These are phyloP conservation scores for Saccostrea echinata DNA, from an alignment of 1,140 invertebrate species.

Conservation along the genomic window DNA sequence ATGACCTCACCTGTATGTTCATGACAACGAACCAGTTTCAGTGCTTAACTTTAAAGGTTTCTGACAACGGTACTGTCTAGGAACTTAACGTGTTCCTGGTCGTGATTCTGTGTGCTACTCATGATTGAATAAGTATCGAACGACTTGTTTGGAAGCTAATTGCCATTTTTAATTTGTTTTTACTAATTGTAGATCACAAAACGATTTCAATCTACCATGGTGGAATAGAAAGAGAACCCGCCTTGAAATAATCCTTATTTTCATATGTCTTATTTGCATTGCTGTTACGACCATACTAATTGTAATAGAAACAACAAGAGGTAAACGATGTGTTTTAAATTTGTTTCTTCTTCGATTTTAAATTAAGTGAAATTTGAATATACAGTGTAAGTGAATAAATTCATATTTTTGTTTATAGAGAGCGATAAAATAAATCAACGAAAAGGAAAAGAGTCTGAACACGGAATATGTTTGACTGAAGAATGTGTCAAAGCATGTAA, in stretches of 20 bases:
- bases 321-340: not conserved
- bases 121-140: too few relatives aligned
- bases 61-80: too few relatives aligned
- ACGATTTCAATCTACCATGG: conserved; percentile 19
- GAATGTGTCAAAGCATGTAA: conserved; percentile 70
- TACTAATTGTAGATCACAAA: not conserved
- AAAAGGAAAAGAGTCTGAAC: not conserved
- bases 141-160: too few relatives aligned
- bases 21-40: too few relatives aligned
- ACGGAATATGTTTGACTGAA: conserved; percentile 59
- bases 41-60: too few relatives aligned
- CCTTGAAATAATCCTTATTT: conserved; percentile 10
- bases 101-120: too few relatives aligned
- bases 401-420: not conserved
- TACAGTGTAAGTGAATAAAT: not conserved
- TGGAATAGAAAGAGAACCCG: conserved; percentile 35
- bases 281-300: conserved; percentile 22
- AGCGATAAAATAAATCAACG: not conserved
- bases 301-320: conserved; percentile 32
- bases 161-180: too few relatives aligned
- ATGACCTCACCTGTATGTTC: too few relatives aligned
- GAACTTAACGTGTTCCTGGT: too few relatives aligned
- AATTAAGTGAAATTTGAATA: not conserved
- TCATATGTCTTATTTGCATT: conserved; percentile 33
- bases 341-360: not conserved